A percentile compares a stretch with the other conserved stretches of the same genome.
These are phyloP conservation scores for Piaya cayana DNA, from an alignment of 2,113 vertebrate genomes.

Conservation along the genomic window DNA sequence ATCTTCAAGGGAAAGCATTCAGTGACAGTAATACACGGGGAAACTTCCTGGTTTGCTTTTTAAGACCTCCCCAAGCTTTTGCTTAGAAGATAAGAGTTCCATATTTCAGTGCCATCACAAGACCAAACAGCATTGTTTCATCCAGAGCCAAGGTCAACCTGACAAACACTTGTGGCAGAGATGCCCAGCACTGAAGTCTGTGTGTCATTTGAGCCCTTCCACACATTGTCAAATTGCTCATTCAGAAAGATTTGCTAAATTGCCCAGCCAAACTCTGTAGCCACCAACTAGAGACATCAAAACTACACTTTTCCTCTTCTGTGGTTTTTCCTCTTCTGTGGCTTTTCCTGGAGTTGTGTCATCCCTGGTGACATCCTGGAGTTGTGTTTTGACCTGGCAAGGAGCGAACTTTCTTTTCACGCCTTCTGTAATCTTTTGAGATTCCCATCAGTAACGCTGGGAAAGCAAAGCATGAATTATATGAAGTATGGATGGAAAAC, in stretches of 20 bases:
- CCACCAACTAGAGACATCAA: neutral
- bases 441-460: neutral
- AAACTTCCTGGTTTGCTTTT: neutral
- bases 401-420: neutral
- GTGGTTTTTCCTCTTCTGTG: rapidly evolving
- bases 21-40: neutral
- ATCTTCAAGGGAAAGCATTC: neutral
- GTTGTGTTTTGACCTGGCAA: neutral
- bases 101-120: neutral
- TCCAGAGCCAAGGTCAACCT: neutral
- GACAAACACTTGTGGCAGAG: neutral
- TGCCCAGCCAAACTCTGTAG: neutral
- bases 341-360: neutral
- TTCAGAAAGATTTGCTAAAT: neutral
- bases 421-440: neutral
- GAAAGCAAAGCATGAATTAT: neutral
- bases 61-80: neutral
- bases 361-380: neutral
- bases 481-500: neutral
- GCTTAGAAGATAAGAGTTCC: neutral
- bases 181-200: neutral
- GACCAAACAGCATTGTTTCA: neutral
- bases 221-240: neutral
- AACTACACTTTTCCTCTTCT: neutral
- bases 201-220: neutral